Base-by-base conservation (phyloP, 2,797 vertebrate genomes). In the Pelochelys cantorii region DNA sequence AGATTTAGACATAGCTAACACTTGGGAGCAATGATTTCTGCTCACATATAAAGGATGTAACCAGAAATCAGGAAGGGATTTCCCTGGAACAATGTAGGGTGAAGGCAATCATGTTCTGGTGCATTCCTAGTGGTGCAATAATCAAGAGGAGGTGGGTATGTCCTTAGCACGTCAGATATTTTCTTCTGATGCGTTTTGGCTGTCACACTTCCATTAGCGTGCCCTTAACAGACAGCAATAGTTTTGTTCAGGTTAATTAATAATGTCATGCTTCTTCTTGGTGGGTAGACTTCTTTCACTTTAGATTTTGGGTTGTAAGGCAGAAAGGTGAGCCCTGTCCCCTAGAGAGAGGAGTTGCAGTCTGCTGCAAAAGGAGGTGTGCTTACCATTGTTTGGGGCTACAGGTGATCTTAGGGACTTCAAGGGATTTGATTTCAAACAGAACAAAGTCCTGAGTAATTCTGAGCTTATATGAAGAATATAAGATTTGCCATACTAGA, bases 31-130 rank as follows among this genome's bases (percentile, higher is more conserved):
- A 14, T 57, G 0, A n/a, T 68, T 94, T 12, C 2, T 62, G 3
- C 34, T 83, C 5, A 31, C 12, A 1, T 0, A 0, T 53, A 37
- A 0, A 75, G 23, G 10, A 52, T 0, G 0, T 18, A 91, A 86
- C 65, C 14, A 82, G 7, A 7, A 62, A 62, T 60, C 59, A 60
- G 59, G 27, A 80, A 13, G 2, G 9, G 84, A 52, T 79, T 87
- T 81, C 79, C 2, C 29, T 22, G 29, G 53, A 84, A 82, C 1
- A 62, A 25, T 3, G 2, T 65, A 11, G 20, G 81, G 11, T 9
- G 9, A 80, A 8, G 22, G 12, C 9, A 55, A 5, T 22, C 17
- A 86, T 42, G 5, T 52, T 2, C 5, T 11, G 14, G 11, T 2
- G 2, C 3, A 25, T 86, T 88, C 14, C 5, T 55, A 79, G 29